These are phyloP conservation scores for Argyrosomus japonicus DNA, from an alignment of 2,113 vertebrate genomes.

Conservation along the genomic window DNA sequence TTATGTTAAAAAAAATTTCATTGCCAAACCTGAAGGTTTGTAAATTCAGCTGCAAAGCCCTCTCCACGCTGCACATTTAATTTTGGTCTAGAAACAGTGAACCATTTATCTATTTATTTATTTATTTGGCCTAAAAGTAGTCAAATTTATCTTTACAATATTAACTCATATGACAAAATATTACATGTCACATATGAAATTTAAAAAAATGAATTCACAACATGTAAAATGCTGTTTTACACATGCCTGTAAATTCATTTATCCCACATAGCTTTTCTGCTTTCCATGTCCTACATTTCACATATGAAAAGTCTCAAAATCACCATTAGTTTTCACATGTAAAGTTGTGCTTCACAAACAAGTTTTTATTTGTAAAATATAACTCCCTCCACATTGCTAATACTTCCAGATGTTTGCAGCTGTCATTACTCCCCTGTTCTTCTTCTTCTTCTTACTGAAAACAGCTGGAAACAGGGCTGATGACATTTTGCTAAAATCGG, in stretches of 20 bases:
- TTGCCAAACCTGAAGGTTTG: neutral
- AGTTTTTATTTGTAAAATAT: neutral
- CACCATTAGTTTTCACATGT: too few relatives aligned
- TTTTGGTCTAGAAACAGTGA: neutral
- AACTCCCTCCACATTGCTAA: neutral
- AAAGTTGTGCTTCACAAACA: too few relatives aligned
- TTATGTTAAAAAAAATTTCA: neutral
- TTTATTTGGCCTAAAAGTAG: neutral
- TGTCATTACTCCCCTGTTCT: too few relatives aligned
- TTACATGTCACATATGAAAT: too few relatives aligned
- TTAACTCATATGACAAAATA: neutral
- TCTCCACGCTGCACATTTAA: neutral
- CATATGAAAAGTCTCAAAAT: neutral
- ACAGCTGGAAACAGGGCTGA: neutral
- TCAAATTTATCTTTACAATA: neutral
- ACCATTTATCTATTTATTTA: neutral
- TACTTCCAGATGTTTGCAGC: neutral
- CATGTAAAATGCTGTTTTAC: neutral
- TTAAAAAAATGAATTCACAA: too few relatives aligned
- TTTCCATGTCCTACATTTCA: neutral
- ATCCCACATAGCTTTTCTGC: neutral
- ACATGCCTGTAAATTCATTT: neutral
- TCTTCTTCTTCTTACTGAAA: too few relatives aligned
- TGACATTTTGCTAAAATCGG: neutral
- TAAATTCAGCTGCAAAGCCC: neutral